Conservation (phyloP, 1,140 invertebrate species). For the Sycophaga agraensis region DNA sequence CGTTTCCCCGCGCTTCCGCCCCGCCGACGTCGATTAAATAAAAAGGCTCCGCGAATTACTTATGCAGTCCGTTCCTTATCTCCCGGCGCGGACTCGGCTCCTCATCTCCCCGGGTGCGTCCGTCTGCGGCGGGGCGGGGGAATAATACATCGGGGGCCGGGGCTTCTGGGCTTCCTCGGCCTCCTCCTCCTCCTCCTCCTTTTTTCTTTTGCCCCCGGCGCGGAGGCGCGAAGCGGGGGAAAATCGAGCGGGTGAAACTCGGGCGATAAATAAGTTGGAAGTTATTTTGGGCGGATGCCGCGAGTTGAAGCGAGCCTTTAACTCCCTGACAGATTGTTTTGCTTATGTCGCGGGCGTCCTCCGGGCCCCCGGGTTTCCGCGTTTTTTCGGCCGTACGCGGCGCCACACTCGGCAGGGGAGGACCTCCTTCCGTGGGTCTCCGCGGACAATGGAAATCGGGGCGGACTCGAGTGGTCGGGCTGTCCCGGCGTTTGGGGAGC, state of each 20-base stretch:
- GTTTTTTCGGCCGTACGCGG: no score
- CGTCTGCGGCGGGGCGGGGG: neutral
- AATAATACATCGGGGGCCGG: slow-evolving; percentile 27
- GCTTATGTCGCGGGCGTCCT: neutral
- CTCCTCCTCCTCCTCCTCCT: slow-evolving; percentile 4
- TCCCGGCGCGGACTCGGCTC: no score
- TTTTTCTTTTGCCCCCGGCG: no score
- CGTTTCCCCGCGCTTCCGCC: neutral
- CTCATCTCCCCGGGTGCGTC: no score
- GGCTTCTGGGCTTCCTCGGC: slow-evolving; percentile 1
- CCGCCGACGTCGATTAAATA: slow-evolving; percentile 43
- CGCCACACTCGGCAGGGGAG: no score
- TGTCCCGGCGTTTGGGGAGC: no score
- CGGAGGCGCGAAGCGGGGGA: neutral
- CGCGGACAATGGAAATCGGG: no score
- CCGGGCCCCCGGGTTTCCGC: no score
- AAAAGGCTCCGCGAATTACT: slow-evolving; percentile 48
- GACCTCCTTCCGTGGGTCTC: no score
- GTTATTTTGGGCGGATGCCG: slow-evolving; percentile 5
- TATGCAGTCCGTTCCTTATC: slow-evolving; percentile 21
- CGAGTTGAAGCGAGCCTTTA: neutral
- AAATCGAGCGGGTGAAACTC: slow-evolving; percentile 16
- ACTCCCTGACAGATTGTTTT: slow-evolving; percentile 12
- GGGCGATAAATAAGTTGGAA: slow-evolving; percentile 25
- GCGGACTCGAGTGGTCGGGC: no score